phyloP scores from a whole-genome alignment of 2,113 vertebrate species.

The Suncus etruscus region DNA sequence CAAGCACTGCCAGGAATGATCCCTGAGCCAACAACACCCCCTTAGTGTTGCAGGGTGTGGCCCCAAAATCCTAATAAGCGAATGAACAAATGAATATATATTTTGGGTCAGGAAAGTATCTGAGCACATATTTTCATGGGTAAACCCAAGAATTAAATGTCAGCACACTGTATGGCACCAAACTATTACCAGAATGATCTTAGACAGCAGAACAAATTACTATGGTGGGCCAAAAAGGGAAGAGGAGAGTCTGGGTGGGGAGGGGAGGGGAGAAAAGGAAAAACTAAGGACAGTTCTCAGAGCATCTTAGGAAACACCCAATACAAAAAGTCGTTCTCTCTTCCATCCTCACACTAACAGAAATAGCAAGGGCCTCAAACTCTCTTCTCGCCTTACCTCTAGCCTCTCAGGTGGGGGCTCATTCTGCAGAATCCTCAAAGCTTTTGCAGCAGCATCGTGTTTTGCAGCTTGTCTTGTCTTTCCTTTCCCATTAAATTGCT shows the following conservation, averaged over 20 bases:
- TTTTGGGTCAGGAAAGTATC: too few relatives aligned
- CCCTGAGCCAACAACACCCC: too few relatives aligned
- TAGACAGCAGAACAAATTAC: too few relatives aligned
- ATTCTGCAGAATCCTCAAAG: slow-evolving; percentile 95
- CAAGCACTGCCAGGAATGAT: too few relatives aligned
- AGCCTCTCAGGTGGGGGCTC: slow-evolving; percentile 94
- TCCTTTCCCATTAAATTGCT: slow-evolving; percentile 97
- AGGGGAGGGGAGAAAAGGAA: not conserved
- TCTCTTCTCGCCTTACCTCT: slow-evolving; percentile 87
- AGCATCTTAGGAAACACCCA: not conserved
- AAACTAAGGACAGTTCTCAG: not conserved
- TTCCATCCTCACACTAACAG: not conserved
- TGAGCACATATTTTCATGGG: too few relatives aligned
- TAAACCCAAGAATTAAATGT: too few relatives aligned
- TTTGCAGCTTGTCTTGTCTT: slow-evolving; percentile 96
- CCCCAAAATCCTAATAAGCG: too few relatives aligned
- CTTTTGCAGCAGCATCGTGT: slow-evolving; percentile 96
- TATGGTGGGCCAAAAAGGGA: not conserved
- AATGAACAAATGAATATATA: too few relatives aligned
- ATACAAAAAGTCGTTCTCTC: not conserved
- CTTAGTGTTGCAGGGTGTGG: too few relatives aligned
- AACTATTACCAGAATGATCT: too few relatives aligned
- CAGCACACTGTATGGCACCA: too few relatives aligned
- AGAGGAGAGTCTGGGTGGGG: too few relatives aligned
- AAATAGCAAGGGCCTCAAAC: not conserved